phyloP scores from a whole-genome alignment of 2,888 invertebrate genomes.

The Lamproptera curius region DNA sequence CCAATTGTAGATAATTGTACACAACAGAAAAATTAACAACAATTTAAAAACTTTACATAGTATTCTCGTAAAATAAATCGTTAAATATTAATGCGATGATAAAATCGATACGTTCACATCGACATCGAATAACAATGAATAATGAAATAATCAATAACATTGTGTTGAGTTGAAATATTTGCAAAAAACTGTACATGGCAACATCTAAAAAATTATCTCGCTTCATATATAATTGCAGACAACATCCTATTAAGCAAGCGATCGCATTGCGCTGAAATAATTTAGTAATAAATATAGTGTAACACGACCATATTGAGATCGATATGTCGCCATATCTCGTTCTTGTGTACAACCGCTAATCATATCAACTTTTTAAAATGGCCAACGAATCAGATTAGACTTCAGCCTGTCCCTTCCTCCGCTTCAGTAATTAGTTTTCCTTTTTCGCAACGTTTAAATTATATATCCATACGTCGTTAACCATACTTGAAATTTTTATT shows the following conservation, averaged over 20 bases:
- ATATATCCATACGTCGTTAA: too few relatives aligned
- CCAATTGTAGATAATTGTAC: too few relatives aligned
- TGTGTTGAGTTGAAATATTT: not conserved
- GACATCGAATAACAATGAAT: not conserved
- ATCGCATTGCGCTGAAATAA: constrained; percentile 5
- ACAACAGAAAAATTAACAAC: too few relatives aligned
- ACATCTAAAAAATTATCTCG: constrained; percentile 1
- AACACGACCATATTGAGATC: constrained; percentile 7
- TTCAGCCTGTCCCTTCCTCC: not conserved
- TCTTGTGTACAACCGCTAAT: not conserved
- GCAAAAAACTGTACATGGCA: not conserved
- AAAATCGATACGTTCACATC: too few relatives aligned
- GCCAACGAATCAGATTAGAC: not conserved
- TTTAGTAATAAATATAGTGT: constrained; percentile 14
- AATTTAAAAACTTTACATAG: too few relatives aligned
- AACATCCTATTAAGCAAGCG: constrained; percentile 11
- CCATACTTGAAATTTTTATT: too few relatives aligned
- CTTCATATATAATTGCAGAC: constrained; percentile 1
- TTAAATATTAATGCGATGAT: too few relatives aligned
- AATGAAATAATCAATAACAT: not conserved
- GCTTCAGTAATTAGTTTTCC: not conserved
- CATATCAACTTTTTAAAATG: constrained; percentile 8
- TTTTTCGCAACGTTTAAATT: not conserved
- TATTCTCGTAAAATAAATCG: too few relatives aligned
- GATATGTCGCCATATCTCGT: constrained; percentile 2